Conservation (phyloP, 2,797 vertebrate genomes). For the Diplodus puntazzo region DNA sequence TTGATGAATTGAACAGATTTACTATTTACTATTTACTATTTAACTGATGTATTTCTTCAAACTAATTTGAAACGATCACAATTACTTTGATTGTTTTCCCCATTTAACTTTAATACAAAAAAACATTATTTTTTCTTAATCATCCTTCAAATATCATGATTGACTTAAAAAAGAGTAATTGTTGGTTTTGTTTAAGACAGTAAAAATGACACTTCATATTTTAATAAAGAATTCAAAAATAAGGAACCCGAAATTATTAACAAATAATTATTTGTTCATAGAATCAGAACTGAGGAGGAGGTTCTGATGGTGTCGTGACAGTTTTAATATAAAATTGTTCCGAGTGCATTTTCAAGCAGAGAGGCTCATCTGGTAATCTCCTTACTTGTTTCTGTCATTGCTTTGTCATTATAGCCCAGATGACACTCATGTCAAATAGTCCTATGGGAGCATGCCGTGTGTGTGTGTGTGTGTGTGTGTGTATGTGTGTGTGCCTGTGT, state of each 20-base stretch:
- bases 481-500: constrained; percentile 43
- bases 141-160: not conserved
- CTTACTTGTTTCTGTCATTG: constrained; percentile 72
- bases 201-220: not conserved
- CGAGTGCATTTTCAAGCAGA: constrained; percentile 7
- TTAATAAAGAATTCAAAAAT: not conserved
- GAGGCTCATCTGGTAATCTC: constrained; percentile 75
- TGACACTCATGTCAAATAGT: constrained; percentile 73
- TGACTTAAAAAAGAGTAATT: not conserved
- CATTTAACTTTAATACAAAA: too few relatives aligned
- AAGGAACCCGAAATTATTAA: not conserved
- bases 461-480: constrained; percentile 27
- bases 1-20: not conserved
- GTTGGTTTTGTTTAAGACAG: not conserved
- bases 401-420: constrained; percentile 73
- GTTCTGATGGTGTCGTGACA: too few relatives aligned
- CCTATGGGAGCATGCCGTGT: constrained; percentile 56
- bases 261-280: not conserved
- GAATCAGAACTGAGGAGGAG: not conserved
- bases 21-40: too few relatives aligned
- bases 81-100: not conserved
- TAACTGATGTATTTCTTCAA: not conserved
- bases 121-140: not conserved
- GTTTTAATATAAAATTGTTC: not conserved
- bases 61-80: not conserved